Conservation (phyloP, 2,113 vertebrate species). For the Nothoprocta perdicaria region DNA sequence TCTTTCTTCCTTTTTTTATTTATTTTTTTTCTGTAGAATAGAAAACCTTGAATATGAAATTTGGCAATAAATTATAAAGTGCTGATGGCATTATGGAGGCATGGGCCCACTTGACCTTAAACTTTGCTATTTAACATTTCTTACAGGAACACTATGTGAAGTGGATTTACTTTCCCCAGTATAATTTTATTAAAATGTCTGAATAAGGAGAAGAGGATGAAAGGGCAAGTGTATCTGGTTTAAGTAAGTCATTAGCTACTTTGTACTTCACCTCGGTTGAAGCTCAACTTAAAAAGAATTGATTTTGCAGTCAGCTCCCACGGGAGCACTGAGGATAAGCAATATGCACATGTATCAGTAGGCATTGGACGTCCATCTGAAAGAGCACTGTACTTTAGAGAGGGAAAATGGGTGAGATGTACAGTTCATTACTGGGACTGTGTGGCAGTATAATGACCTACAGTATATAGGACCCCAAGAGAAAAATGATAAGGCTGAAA, state of each 20-base stretch:
- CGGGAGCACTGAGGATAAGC: not conserved
- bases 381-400: rapidly evolving
- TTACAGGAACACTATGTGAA: not conserved
- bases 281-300: not conserved
- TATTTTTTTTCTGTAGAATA: not conserved
- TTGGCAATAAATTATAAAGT: conserved; percentile 25
- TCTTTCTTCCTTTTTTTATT: not conserved
- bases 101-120: not conserved
- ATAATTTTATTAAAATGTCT: not conserved
- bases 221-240: not conserved
- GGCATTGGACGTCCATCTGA: rapidly evolving
- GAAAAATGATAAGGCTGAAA: not conserved
- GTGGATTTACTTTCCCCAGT: not conserved
- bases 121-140: not conserved
- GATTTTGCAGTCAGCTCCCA: not conserved
- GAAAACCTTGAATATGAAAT: conserved; percentile 25
- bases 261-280: not conserved
- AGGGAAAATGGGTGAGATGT: not conserved
- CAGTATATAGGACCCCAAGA: not conserved
- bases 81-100: not conserved
- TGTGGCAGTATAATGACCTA: not conserved
- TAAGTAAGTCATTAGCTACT: not conserved
- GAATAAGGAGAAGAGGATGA: not conserved
- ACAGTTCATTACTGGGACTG: rapidly evolving
- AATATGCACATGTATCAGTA: rapidly evolving